Percentiles rank a stretch among this genome's conserved stretches.
Evolutionary conservation across 2,797 vertebrate species (phyloP).

Genomic region (Carcharodon carcharias): DNA sequence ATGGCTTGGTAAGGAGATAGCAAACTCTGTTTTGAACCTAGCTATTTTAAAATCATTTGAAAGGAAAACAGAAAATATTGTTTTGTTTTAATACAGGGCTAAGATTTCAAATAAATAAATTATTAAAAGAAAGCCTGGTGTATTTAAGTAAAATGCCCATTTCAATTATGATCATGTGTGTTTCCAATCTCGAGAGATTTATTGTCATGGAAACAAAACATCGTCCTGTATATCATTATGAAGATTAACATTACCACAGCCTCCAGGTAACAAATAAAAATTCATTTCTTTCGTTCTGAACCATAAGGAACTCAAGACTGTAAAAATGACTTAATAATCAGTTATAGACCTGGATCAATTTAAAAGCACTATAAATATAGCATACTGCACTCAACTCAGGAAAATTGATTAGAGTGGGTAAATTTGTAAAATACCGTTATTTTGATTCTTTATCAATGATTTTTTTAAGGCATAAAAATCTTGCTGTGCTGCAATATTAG

Average conservation of each 20-base stretch:
- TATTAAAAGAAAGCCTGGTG: not conserved
- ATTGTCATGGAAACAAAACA: not conserved
- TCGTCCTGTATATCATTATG: not conserved
- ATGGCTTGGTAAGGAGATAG: not conserved
- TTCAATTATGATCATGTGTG: not conserved
- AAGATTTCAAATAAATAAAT: not conserved
- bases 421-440: not conserved
- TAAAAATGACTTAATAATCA: not conserved
- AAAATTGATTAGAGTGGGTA: not conserved
- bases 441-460: not conserved
- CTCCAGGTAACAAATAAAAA: not conserved
- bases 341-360: not conserved
- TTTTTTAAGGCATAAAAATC: not conserved
- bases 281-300: not conserved
- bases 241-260: not conserved
- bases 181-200: not conserved
- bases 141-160: not conserved
- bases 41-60: not conserved
- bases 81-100: not conserved
- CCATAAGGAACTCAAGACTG: not conserved
- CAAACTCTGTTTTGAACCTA: not conserved
- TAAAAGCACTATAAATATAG: not conserved
- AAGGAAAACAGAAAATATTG: not conserved
- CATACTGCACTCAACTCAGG: not conserved
- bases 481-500: slow-evolving; percentile 41